Evolutionary conservation across 1,140 invertebrate species (phyloP).

Genomic region (Hyles euphorbiae): DNA sequence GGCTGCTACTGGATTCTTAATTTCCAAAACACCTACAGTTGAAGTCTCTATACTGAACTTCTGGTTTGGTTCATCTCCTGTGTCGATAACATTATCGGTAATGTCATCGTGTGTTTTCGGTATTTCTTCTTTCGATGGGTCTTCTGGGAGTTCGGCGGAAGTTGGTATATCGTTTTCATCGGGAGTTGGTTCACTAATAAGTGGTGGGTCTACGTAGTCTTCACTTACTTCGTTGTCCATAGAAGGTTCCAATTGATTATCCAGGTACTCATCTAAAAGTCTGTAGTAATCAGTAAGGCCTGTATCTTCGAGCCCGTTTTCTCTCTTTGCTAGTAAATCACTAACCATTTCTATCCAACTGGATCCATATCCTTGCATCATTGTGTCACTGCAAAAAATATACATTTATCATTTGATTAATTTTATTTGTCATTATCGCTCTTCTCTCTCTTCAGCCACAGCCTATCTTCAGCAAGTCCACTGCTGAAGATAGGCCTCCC

Average conservation of each 20-base stretch:
- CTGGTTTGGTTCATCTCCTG: slow-evolving; percentile 39
- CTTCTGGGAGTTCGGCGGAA: slow-evolving; percentile 11
- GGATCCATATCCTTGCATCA: slow-evolving; percentile 54
- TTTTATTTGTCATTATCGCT: too few relatives aligned
- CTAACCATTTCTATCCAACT: slow-evolving; percentile 58
- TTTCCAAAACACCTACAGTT: slow-evolving; percentile 61
- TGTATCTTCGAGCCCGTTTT: slow-evolving; percentile 58
- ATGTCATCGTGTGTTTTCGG: slow-evolving; percentile 39
- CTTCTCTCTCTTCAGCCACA: too few relatives aligned
- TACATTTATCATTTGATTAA: slow-evolving; percentile 10
- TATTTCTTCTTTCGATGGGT: slow-evolving; percentile 13
- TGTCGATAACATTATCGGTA: slow-evolving; percentile 50
- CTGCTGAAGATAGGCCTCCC: too few relatives aligned
- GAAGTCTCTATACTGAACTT: slow-evolving; percentile 53
- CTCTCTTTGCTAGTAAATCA: slow-evolving; percentile 56
- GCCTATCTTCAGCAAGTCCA: too few relatives aligned
- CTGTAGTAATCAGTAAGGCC: slow-evolving; percentile 61
- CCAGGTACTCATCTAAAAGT: slow-evolving; percentile 63
- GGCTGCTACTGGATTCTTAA: slow-evolving; percentile 52
- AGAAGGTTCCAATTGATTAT: slow-evolving; percentile 56
- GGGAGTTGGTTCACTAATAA: slow-evolving; percentile 21
- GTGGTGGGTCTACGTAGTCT: slow-evolving; percentile 45
- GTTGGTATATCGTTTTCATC: slow-evolving; percentile 48
- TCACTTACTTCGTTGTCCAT: slow-evolving; percentile 29
- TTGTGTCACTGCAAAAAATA: slow-evolving; percentile 47